Conservation (phyloP, 92 coral and sea anemone genomes). For the Hydrozoanthus gracilis region DNA sequence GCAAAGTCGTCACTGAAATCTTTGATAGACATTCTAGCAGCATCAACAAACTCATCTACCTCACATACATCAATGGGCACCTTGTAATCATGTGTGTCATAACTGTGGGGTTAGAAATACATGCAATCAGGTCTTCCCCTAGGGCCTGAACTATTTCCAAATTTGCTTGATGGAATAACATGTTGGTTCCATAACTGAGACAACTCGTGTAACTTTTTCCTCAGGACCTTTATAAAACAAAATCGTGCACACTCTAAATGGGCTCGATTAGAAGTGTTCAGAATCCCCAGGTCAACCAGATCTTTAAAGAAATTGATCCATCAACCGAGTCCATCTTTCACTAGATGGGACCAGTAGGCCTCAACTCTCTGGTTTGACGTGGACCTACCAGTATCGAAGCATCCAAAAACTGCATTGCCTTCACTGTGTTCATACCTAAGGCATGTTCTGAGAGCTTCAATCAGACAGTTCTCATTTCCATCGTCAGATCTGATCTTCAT, state of each 20-base stretch:
- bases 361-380: conserved; percentile 55
- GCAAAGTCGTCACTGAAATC: conserved; percentile 54
- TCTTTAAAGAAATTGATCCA: conserved; percentile 66
- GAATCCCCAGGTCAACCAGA: conserved; percentile 46
- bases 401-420: conserved; percentile 55
- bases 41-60: conserved; percentile 45
- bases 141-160: conserved; percentile 57
- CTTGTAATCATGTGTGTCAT: conserved; percentile 53
- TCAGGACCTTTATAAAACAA: conserved; percentile 54
- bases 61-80: conserved; percentile 23
- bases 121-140: conserved; percentile 64
- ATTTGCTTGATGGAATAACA: conserved; percentile 49
- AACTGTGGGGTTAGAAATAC: conserved; percentile 62
- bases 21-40: conserved; percentile 35
- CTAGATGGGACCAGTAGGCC: conserved; percentile 50
- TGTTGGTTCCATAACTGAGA: conserved; percentile 64
- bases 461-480: conserved; percentile 60
- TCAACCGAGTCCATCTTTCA: conserved; percentile 62
- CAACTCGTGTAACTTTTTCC: conserved; percentile 55
- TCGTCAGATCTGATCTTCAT: conserved; percentile 61
- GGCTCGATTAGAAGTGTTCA: conserved; percentile 33
- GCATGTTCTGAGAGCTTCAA: conserved; percentile 57
- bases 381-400: conserved; percentile 49
- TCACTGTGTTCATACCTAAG: conserved; percentile 56
- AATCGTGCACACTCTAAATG: conserved; percentile 52